Evolutionary conservation across 1,140 invertebrate genomes (phyloP).

Genomic region (Megathymus violae): DNA sequence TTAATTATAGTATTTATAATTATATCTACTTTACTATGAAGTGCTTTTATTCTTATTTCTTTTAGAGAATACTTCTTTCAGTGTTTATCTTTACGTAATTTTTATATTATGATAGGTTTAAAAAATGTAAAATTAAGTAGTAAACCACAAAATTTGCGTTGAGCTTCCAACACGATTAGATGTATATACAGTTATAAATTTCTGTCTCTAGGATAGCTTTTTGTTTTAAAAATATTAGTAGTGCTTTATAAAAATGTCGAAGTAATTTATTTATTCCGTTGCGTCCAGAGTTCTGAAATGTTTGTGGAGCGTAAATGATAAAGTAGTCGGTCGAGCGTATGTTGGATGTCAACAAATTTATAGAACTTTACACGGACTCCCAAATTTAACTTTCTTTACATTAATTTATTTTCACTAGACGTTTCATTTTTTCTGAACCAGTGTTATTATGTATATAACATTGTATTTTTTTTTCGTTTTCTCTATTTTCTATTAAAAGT

Average conservation of each 20-base stretch:
- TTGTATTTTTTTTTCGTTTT: too few species aligned
- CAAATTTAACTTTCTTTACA: neutral
- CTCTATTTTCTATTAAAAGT: too few species aligned
- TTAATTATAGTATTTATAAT: constrained; percentile 38
- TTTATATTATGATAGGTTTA: constrained; percentile 35
- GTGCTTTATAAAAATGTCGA: too few species aligned
- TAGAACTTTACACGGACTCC: neutral
- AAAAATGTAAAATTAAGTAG: constrained; percentile 56
- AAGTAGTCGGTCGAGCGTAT: constrained; percentile 5
- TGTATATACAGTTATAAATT: constrained; percentile 78
- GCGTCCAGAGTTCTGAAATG: constrained; percentile 9
- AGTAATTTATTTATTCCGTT: too few species aligned
- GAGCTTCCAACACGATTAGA: constrained; percentile 83
- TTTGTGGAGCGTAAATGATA: constrained; percentile 15
- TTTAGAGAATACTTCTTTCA: constrained; percentile 24
- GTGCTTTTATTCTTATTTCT: constrained; percentile 30
- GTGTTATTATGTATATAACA: too few species aligned
- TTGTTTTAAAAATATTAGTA: constrained; percentile 17
- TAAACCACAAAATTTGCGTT: constrained; percentile 80
- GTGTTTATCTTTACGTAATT: constrained; percentile 4
- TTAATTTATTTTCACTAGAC: too few species aligned
- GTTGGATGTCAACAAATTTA: constrained; percentile 6
- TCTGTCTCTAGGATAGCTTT: constrained; percentile 25
- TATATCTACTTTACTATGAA: too few species aligned
- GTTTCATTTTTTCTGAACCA: too few species aligned